phyloP scores from a whole-genome alignment of 2,113 vertebrate species.

The Rhipidura dahli region DNA sequence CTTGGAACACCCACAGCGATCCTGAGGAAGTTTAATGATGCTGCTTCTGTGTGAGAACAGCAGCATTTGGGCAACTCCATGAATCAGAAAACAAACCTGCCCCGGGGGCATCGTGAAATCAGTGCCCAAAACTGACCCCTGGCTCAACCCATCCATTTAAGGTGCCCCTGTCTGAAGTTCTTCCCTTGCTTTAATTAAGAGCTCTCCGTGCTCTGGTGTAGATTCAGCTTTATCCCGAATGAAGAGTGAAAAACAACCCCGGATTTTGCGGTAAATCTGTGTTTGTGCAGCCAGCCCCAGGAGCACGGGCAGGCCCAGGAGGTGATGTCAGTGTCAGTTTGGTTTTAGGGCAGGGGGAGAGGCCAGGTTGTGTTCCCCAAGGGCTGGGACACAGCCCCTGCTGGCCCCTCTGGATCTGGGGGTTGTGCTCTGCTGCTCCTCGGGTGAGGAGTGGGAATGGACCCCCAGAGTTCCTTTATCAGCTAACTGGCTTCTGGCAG shows the following conservation, averaged over 20 bases:
- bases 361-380: background rate
- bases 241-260: background rate
- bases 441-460: background rate
- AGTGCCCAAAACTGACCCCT: background rate
- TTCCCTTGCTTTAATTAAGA: background rate
- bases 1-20: fast-evolving
- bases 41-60: background rate
- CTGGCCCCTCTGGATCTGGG: too few relatives aligned
- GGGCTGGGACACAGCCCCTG: background rate
- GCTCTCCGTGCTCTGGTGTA: background rate
- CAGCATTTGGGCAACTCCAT: background rate
- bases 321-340: fast-evolving
- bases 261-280: background rate
- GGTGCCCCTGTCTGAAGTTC: background rate
- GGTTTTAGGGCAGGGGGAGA: background rate
- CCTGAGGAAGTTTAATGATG: background rate
- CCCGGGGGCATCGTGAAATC: background rate
- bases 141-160: fast-evolving
- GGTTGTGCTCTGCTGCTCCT: background rate
- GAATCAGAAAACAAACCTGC: background rate
- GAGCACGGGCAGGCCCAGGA: background rate
- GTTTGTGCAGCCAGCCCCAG: background rate
- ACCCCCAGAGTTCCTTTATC: background rate
- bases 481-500: background rate
- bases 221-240: background rate